Base-by-base conservation (phyloP, 2,888 invertebrate genomes). In the Yponomeuta sedellus region DNA sequence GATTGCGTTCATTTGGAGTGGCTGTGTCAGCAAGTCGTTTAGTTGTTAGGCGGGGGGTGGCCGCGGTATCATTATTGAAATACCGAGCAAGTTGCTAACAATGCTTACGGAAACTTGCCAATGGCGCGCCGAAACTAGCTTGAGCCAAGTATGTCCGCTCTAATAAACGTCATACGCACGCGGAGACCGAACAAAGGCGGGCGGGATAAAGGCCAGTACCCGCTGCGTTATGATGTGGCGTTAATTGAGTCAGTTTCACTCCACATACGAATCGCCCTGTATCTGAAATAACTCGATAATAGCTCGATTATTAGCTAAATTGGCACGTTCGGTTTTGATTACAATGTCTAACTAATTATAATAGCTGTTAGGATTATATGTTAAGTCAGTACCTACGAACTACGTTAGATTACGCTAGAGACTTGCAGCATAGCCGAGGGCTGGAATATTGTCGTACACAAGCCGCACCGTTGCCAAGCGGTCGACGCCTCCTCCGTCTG, bases 161-260 rank as follows among this genome's bases (percentile, higher is more conserved):
- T 59, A 59, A 59, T 59, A 59, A 59, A 59, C 25, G 59, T 10
- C 59, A 59, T 22, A 59, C 59, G 59, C 59, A 22, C 12, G 25
- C 20, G 22, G 25, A 0, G 12, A 59, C 59, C 2, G 6, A 59
- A 59, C 59, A 59, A 59, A 22, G 25, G 44, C 44, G 16, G 12
- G 16, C 10, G 16, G 44, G 44, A 52, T 52, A 52, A 52, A 52
- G 44, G 44, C 44, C 16, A 16, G 5, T 52, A 52, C 44, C 16
- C 12, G 12, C 16, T 52, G 44, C 16, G 44, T 52, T 52, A 52
- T 52, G 10, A 52, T 52, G 44, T 52, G 44, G 16, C 44, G 44
- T 52, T 52, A 52, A 52, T 52, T 52, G 44, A 52, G 16, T 52
- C 44, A 52, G 16, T 12, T 52, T 52, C 16, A 44, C 44, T 16